phyloP scores from a whole-genome alignment of 2,797 vertebrate genomes.

The Alca torda region DNA sequence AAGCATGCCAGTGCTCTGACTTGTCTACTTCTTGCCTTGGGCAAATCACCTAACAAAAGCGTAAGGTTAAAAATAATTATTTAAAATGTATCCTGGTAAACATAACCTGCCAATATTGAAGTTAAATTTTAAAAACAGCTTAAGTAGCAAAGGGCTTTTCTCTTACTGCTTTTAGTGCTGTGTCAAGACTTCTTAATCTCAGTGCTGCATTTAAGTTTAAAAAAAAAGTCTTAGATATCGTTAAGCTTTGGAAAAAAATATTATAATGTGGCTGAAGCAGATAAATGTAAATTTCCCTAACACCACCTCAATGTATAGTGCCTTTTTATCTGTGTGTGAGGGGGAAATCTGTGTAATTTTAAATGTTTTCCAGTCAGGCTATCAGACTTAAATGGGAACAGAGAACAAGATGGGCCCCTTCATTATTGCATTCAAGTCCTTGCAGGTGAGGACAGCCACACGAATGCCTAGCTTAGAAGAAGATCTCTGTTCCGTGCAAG shows the following conservation, averaged over 20 bases:
- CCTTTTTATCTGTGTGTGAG: background rate
- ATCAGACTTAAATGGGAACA: background rate
- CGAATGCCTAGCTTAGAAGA: background rate
- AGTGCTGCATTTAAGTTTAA: background rate
- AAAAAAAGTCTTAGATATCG: background rate
- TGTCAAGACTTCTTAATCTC: background rate
- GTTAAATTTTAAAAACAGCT: background rate
- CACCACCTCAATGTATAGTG: background rate
- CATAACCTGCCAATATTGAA: background rate
- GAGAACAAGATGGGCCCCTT: background rate
- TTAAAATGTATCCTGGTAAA: background rate
- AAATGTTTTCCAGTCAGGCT: background rate
- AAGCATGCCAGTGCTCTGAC: background rate
- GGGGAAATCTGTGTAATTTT: rapidly evolving
- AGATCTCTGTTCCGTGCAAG: background rate
- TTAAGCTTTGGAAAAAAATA: background rate
- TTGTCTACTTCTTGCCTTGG: background rate
- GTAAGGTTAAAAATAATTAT: background rate
- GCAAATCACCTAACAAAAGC: background rate
- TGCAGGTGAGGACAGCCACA: background rate
- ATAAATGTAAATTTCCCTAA: background rate
- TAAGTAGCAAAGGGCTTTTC: background rate
- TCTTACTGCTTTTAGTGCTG: background rate
- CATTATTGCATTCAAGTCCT: background rate
- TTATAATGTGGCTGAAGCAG: background rate